Evolutionary conservation across 1,140 invertebrate species (phyloP), one percentile per base, ranked within the genome.

Genomic region (Chrysopa pallens): DNA sequence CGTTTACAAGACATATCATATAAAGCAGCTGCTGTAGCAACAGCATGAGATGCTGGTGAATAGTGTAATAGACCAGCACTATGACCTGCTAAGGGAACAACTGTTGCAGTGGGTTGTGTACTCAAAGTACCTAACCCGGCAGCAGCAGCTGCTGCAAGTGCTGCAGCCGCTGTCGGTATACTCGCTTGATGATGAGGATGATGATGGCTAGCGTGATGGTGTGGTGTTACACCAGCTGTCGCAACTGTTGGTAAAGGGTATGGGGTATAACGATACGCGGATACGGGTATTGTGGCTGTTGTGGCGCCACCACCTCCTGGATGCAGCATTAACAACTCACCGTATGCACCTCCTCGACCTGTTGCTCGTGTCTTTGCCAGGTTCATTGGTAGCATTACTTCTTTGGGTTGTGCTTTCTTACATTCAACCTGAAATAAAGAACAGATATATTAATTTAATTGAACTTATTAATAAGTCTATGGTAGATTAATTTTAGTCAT

Each of bases 351-450:
- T 23, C 17, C 17, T 64, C 86, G 79, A 52, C 84, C 84, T 51
- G 85, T 84, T 53, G 85, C 85, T 62, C 87, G 78, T 63, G 86
- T 90, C 74, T 91, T 90, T 54, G 86, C 87, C 69, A 89, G 67
- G 64, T 89, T 91, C 46, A 87, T 82, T 53, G 90, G 89, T 61
- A 95, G 78, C 92, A 98, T 97, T 55, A 98, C 92, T 74, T 98
- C 93, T 74, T 98, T 98, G 43, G 93, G 93, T 66, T 98, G 93
- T 60, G 93, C 93, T 71, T 97, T 96, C 79, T 97, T 97, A 73
- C 92, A 96, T 74, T 98, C 92, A 67, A 97, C 92, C 92, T 97
- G 72, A 23, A 68, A 77, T 60, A 55, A 51, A 61, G 61, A 57
- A 49, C 49, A 43, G 42, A 40, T 1, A 42, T 38, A 43, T 31